Base-by-base conservation (phyloP, 92 coral and sea anemone species). In the Nematostella vectensis region DNA sequence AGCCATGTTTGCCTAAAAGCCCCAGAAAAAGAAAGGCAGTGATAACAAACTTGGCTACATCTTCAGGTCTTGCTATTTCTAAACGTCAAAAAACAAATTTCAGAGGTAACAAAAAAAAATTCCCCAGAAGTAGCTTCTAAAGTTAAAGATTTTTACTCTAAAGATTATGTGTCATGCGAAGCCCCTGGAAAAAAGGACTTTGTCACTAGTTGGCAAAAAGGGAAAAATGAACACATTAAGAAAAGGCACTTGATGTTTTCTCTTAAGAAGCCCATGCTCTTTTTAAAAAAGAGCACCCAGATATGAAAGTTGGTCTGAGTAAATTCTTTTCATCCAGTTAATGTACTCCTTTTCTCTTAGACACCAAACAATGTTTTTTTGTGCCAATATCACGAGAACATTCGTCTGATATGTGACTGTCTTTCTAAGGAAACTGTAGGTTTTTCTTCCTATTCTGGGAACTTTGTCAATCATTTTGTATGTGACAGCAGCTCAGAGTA, bases 331-430 rank as follows among this genome's bases (percentile, higher is more conserved):
- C 37, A 72, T 11, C 83, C 83, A 57, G 45, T 52, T 21, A 77
- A 77, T 69, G 77, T 77, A 15, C 42, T 70, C 33, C 71, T 76
- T 4, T 63, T 63, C 29, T 42, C 84, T 11, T 52, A 68, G 13
- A 77, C 59, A 56, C 72, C 77, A 55, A 20, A 64, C 28, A 29
- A 77, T 55, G 83, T 77, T n/a, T 77, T 62, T 48, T 74, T 77
- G 27, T 77, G 84, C 44, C 59, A 16, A 55, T 55, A 62, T 45
- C 78, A 62, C 27, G 71, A 45, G 31, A 62, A 71, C 31, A 22
- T 62, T 42, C 59, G 56, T 37, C 31, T 42, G 36, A 58, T 62
- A 27, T 71, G 71, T 61, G 81, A 66, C 19, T 74, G 69, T 31
- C 69, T 74, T 3, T 27, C 37, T 47, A 74, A 74, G 61, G 74